Conservation (phyloP, 2,888 invertebrate species). For the Nomada ferruginata region DNA sequence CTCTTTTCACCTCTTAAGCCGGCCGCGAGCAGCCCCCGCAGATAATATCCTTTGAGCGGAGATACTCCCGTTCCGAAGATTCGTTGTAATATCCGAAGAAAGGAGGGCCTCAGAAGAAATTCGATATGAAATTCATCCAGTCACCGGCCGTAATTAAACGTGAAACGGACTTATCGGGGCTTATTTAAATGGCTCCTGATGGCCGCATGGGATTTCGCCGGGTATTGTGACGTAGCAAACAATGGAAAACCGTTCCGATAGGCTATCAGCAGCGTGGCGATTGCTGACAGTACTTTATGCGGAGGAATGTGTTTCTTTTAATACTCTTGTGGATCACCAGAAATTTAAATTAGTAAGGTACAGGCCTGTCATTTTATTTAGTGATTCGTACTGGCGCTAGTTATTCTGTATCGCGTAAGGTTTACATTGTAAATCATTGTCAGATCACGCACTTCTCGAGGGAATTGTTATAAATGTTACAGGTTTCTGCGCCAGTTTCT, state of each 20-base stretch:
- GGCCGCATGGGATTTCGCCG: not conserved
- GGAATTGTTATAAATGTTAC: too few species aligned
- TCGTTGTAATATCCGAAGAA: constrained; percentile 59
- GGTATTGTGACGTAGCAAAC: not conserved
- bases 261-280: not conserved
- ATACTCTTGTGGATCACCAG: too few species aligned
- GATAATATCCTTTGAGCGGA: constrained; percentile 61
- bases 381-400: too few species aligned
- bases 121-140: constrained; percentile 65
- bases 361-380: too few species aligned
- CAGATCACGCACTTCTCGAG: too few species aligned
- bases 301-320: not conserved
- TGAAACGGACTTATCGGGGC: constrained; percentile 27
- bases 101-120: constrained; percentile 43
- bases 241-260: not conserved
- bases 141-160: constrained; percentile 57
- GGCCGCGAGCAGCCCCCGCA: constrained; percentile 46
- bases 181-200: constrained; percentile 31
- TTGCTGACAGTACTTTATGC: too few species aligned
- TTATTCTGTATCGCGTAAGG: too few species aligned
- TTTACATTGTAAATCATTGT: too few species aligned
- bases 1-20: constrained; percentile 57
- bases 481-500: too few species aligned
- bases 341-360: too few species aligned
- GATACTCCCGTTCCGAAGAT: constrained; percentile 41